phyloP scores from a whole-genome alignment of 2,888 invertebrate species.

The Leucophora obtusa region DNA sequence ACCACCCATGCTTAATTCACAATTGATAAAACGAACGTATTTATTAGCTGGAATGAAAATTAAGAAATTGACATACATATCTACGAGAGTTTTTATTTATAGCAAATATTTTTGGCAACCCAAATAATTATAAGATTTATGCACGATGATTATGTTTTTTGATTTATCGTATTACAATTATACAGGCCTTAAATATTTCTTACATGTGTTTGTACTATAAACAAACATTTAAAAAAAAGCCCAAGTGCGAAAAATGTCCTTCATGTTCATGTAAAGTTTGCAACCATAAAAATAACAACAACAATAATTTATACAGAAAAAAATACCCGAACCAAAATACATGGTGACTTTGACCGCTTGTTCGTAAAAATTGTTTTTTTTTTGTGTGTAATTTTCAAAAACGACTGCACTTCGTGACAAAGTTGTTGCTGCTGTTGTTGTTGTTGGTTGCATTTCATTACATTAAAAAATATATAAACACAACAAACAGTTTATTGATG shows the following conservation, averaged over 20 bases:
- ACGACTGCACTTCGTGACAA: conserved; percentile 57
- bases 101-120: too few species aligned
- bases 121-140: too few species aligned
- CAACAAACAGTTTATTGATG: conserved; percentile 58
- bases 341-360: conserved; percentile 64
- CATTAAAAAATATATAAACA: conserved; percentile 35
- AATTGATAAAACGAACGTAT: too few species aligned
- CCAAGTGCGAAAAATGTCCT: conserved; percentile 63
- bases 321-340: conserved; percentile 39
- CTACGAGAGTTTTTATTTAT: too few species aligned
- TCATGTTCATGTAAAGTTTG: conserved; percentile 50
- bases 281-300: conserved; percentile 22
- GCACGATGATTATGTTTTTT: too few species aligned
- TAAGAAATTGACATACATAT: too few species aligned
- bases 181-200: neutral
- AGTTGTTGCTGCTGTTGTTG: conserved; percentile 14
- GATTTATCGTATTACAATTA: neutral
- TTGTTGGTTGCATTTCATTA: conserved; percentile 38
- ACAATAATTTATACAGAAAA: conserved; percentile 14
- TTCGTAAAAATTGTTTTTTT: conserved; percentile 15
- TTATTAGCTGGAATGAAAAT: too few species aligned
- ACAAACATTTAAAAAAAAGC: conserved; percentile 1
- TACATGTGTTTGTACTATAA: neutral
- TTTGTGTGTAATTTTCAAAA: conserved; percentile 12
- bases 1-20: too few species aligned